A percentile compares a stretch with the other conserved stretches of the same genome.
These are phyloP conservation scores for Clarias platycephalus DNA, from an alignment of 2,797 vertebrate species.

Conservation along the genomic window DNA sequence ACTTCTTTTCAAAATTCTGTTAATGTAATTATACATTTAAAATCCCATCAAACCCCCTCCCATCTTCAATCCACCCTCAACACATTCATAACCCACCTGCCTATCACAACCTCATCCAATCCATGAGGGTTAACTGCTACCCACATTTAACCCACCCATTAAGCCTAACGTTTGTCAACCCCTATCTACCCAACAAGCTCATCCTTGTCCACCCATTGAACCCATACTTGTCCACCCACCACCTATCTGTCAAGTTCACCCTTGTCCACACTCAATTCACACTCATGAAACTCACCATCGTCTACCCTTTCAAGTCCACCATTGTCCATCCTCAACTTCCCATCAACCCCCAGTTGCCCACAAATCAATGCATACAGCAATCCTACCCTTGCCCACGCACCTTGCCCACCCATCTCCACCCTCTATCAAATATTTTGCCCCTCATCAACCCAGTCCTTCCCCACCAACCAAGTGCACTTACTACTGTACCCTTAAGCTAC, in stretches of 20 bases:
- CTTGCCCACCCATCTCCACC: background rate
- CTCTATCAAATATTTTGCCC: background rate
- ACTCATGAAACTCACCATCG: background rate
- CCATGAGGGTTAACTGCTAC: background rate
- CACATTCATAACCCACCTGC: background rate
- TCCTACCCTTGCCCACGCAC: no score
- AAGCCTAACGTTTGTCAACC: background rate
- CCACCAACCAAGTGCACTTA: background rate
- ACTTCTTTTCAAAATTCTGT: background rate
- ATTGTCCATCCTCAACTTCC: background rate
- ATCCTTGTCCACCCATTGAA: background rate
- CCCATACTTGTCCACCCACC: background rate
- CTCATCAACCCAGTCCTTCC: background rate
- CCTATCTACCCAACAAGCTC: background rate
- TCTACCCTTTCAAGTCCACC: no score
- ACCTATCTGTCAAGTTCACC: background rate
- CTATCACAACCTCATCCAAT: background rate
- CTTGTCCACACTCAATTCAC: background rate
- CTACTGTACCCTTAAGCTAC: no score
- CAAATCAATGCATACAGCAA: background rate
- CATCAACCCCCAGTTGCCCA: no score
- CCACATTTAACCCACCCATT: background rate
- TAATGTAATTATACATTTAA: background rate
- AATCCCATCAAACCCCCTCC: background rate
- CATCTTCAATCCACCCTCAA: background rate